Conservation (phyloP, 2,797 vertebrate genomes). For the Pampus argenteus region DNA sequence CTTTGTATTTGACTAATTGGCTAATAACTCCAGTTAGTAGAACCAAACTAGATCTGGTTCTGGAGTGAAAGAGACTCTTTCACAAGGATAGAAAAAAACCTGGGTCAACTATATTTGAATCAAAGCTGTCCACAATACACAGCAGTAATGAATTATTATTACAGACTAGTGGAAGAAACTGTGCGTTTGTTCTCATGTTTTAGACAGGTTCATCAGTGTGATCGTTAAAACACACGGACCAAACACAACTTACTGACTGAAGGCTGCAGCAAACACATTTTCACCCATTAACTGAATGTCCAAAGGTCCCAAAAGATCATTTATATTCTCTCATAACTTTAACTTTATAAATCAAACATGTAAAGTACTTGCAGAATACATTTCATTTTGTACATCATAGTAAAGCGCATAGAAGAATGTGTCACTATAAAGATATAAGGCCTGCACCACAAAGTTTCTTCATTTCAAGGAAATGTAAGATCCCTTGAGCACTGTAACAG, state of each 20-base stretch:
- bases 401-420: background rate
- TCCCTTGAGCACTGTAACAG: constrained; percentile 25
- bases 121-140: constrained; percentile 37
- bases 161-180: background rate
- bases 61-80: constrained; percentile 33
- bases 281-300: background rate
- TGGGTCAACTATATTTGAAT: constrained; percentile 29
- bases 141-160: constrained; percentile 42
- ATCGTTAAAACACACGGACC: background rate
- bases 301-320: background rate
- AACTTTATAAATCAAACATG: background rate
- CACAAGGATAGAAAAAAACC: constrained; percentile 25
- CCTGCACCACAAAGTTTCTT: constrained; percentile 37
- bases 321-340: background rate
- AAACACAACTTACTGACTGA: constrained; percentile 8
- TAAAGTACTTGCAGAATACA: background rate
- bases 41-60: too few species aligned
- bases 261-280: background rate
- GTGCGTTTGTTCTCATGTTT: constrained; percentile 12
- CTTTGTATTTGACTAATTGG: background rate
- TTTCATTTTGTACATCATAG: background rate
- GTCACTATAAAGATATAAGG: constrained; percentile 26
- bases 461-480: constrained; percentile 49
- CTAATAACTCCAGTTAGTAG: too few species aligned
- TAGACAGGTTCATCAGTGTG: background rate